phyloP scores from a whole-genome alignment of 2,797 vertebrate genomes.

The Zalophus californianus region DNA sequence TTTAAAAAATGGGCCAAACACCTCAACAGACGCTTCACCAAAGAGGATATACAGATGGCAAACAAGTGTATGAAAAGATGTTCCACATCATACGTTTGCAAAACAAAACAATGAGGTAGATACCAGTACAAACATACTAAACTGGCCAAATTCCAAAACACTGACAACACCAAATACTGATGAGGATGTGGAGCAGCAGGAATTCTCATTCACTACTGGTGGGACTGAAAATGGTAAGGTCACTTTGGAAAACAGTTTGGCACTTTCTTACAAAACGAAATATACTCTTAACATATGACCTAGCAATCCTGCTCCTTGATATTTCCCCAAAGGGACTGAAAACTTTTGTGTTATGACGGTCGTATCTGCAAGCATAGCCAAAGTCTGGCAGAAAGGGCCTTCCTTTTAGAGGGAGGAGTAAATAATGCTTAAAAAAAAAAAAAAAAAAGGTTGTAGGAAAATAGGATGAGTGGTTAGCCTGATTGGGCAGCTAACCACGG shows the following conservation, averaged over 20 bases:
- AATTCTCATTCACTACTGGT: not conserved
- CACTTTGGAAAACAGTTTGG: not conserved
- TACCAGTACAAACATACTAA: not conserved
- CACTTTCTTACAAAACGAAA: slow-evolving; percentile 30
- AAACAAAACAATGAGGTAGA: not conserved
- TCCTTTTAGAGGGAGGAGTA: not conserved
- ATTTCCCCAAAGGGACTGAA: slow-evolving; percentile 1
- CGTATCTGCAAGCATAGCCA: not conserved
- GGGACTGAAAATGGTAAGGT: not conserved
- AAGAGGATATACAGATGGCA: not conserved
- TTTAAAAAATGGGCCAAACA: not conserved
- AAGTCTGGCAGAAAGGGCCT: not conserved
- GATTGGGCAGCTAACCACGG: not conserved
- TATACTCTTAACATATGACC: not conserved
- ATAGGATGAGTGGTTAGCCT: not conserved
- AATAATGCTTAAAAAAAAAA: not conserved
- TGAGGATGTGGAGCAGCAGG: not conserved
- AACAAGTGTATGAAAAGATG: not conserved
- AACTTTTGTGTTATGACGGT: not conserved
- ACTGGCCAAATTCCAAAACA: slow-evolving; percentile 11
- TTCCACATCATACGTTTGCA: not conserved
- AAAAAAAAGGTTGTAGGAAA: not conserved
- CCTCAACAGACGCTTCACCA: not conserved
- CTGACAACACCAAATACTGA: not conserved
- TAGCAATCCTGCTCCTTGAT: not conserved